Percentiles rank a stretch among this genome's conserved stretches.
Evolutionary conservation across 2,888 invertebrate species (phyloP).

Genomic region (Nesidiocoris tenuis): DNA sequence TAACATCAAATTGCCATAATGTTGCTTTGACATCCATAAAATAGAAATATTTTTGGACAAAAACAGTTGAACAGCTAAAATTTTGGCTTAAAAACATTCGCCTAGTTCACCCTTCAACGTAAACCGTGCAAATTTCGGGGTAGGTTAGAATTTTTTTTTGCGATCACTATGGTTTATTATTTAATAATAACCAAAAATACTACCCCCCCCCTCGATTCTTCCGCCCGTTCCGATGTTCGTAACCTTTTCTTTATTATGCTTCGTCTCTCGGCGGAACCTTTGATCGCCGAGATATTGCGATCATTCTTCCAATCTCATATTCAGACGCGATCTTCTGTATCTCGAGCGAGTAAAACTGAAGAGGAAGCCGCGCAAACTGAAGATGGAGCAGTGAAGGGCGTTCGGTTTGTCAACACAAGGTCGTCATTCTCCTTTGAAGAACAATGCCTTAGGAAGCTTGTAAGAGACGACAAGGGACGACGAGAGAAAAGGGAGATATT

Average conservation of each 20-base stretch:
- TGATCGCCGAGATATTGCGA: not conserved
- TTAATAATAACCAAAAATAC: not conserved
- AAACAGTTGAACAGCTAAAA: no score
- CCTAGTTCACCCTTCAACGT: no score
- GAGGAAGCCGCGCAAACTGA: not conserved
- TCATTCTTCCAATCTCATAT: not conserved
- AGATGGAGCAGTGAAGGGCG: not conserved
- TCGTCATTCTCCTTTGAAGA: not conserved
- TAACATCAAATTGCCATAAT: no score
- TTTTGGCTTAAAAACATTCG: no score
- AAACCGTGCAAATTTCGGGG: not conserved
- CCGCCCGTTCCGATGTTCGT: not conserved
- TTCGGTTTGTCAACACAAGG: not conserved
- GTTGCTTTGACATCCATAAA: no score
- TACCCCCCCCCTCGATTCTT: no score
- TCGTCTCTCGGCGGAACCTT: not conserved
- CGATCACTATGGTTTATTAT: not conserved
- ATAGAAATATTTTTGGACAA: no score
- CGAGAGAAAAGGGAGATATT: constrained; percentile 1
- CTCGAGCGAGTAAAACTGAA: not conserved
- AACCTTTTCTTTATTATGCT: not conserved
- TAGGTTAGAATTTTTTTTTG: not conserved
- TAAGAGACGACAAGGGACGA: not conserved
- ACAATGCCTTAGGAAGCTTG: not conserved
- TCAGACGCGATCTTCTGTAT: not conserved